Percentiles rank a stretch among this genome's conserved stretches.
Evolutionary conservation across 2,113 vertebrate genomes (phyloP).

Genomic region (Burhinus oedicnemus): DNA sequence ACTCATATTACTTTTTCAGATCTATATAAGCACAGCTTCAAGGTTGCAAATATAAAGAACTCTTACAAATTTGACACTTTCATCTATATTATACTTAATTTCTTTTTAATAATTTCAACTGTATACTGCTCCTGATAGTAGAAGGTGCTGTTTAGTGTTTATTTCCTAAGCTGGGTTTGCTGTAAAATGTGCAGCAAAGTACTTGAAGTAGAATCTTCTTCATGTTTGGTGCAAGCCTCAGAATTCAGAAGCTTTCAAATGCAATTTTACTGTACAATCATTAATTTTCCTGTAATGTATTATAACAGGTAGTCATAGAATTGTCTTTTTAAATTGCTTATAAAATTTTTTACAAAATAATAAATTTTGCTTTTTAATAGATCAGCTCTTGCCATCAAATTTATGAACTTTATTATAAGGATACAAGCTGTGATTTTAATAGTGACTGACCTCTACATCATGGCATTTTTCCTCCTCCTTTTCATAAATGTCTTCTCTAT

Average conservation of each 20-base stretch:
- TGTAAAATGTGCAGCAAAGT: neutral
- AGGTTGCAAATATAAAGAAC: constrained; percentile 51
- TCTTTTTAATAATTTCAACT: neutral
- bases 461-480: neutral
- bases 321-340: neutral
- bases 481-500: neutral
- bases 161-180: neutral
- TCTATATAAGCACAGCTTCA: constrained; percentile 30
- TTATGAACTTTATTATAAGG: neutral
- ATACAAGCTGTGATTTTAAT: neutral
- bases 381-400: neutral
- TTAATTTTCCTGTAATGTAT: neutral
- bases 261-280: neutral
- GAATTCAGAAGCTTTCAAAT: neutral
- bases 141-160: neutral
- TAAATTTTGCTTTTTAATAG: neutral
- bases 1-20: constrained; percentile 54
- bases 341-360: neutral
- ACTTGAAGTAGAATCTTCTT: neutral
- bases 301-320: neutral
- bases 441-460: neutral
- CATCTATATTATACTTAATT: neutral
- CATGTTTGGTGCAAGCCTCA: neutral
- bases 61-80: neutral
- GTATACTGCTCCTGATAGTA: neutral